phyloP scores from a whole-genome alignment of 2,888 invertebrate genomes.

The Patella ulyssiponensis region DNA sequence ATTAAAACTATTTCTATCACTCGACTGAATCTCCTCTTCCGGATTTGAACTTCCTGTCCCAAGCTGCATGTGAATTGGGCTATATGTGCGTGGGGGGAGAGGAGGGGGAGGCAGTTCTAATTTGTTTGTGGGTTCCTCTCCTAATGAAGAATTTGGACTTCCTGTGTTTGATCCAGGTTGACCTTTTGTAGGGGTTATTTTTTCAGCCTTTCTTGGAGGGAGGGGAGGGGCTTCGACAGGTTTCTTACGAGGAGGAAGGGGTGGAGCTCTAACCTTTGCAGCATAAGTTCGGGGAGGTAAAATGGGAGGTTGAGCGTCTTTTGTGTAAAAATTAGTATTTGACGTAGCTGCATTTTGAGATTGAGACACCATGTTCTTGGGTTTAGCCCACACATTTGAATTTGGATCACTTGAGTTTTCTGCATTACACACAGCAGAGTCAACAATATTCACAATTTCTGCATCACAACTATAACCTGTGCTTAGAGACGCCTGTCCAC shows the following conservation, averaged over 20 bases:
- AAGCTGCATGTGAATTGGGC: slow-evolving; percentile 55
- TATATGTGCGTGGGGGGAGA: slow-evolving; percentile 64
- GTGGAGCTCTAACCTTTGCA: slow-evolving; percentile 49
- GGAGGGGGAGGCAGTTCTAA: slow-evolving; percentile 54
- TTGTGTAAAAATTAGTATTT: neutral
- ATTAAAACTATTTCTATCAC: slow-evolving; percentile 59
- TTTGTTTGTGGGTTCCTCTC: slow-evolving; percentile 15
- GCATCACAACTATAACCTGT: slow-evolving; percentile 18
- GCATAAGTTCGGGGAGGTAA: slow-evolving; percentile 63
- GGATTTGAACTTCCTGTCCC: slow-evolving; percentile 27
- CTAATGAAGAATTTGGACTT: slow-evolving; percentile 15
- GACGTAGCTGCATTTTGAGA: neutral
- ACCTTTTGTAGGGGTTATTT: slow-evolving; percentile 40
- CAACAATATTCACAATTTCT: slow-evolving; percentile 10
- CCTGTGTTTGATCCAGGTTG: slow-evolving; percentile 21
- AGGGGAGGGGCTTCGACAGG: slow-evolving; percentile 56
- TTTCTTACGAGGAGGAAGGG: slow-evolving; percentile 55
- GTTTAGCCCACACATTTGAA: slow-evolving; percentile 15
- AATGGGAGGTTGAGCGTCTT: slow-evolving; percentile 47
- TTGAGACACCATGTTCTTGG: neutral
- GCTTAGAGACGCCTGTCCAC: slow-evolving; percentile 9
- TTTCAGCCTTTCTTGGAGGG: slow-evolving; percentile 53
- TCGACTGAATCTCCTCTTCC: slow-evolving; percentile 44
- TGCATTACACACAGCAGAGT: slow-evolving; percentile 19
- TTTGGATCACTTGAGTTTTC: slow-evolving; percentile 12